Evolutionary conservation across 2,888 invertebrate species (phyloP).

Genomic region (Cerastis rubricosa): DNA sequence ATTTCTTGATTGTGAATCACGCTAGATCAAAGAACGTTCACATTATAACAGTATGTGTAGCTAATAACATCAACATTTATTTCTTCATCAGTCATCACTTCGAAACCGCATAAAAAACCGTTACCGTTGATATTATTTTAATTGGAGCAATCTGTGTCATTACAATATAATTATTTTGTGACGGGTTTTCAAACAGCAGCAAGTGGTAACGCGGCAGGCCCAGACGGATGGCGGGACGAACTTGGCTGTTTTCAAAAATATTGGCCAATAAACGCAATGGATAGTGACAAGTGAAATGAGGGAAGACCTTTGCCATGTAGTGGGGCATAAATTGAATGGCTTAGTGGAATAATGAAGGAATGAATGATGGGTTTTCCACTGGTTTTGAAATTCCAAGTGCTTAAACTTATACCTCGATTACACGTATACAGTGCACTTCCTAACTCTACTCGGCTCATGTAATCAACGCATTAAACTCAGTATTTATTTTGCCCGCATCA

Average conservation of each 20-base stretch:
- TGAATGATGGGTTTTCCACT: constrained; percentile 2
- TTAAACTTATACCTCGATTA: constrained; percentile 4
- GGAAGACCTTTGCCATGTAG: background rate
- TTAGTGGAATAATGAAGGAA: background rate
- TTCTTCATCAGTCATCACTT: constrained; percentile 35
- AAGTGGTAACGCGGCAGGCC: background rate
- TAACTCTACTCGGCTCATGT: background rate
- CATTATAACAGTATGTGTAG: constrained; percentile 24
- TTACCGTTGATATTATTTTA: constrained; percentile 57
- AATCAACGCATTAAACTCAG: background rate
- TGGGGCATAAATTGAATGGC: background rate
- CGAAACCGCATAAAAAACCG: constrained; percentile 23
- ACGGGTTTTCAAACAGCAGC: constrained; percentile 6
- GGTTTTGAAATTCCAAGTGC: constrained; percentile 17
- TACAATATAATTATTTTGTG: constrained; percentile 46
- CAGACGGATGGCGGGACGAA: background rate
- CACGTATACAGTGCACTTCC: background rate
- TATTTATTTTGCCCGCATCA: constrained; percentile 25
- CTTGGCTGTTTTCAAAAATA: background rate
- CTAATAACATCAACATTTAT: constrained; percentile 31
- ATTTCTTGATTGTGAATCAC: constrained; percentile 23
- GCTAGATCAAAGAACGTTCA: constrained; percentile 26
- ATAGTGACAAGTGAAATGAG: background rate
- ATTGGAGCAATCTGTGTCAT: constrained; percentile 50
- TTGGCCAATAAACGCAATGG: background rate